Base-by-base conservation (phyloP, 2,888 invertebrate species). In the Conchocele bisecta region DNA sequence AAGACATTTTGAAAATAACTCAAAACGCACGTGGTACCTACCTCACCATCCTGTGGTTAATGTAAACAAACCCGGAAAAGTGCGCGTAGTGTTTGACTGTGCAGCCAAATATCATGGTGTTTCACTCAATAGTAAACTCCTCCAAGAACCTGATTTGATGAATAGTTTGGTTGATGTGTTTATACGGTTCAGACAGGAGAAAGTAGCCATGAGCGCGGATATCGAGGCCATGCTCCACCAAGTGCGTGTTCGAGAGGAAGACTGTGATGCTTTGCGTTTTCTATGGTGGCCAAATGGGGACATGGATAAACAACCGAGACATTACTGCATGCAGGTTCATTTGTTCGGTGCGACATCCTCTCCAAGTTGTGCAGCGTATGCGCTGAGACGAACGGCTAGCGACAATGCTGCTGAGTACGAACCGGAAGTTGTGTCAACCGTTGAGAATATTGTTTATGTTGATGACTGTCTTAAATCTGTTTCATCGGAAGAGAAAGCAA, bases 211-310 rank as follows among this genome's bases (percentile, higher is more conserved):
- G 0, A 37, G 51, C 7, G 70, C 65, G 0, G 79, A 79, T 31
- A 68, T 79, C 17, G 73, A 76, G 37, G 73, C 67, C 7, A 79
- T 79, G 73, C 76, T 75, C 44, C 67, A 77, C 48, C 75, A 75
- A 50, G 79, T 79, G 11, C 33, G 50, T 0, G 67, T 73, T 1
- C 24, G n/a, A 3, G 67, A 74, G 1, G 33, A 33, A 20, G 71
- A 71, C 59, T 31, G 70, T 31, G 48, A 68, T 20, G 37, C 61
- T 3, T 51, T 73, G 5, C 69, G 73, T 7, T 74, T 74, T 64
- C 57, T 72, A 37, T 76, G 76, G 69, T 76, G 75, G 66, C 57
- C 60, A 29, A 42, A 42, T 51, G 72, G 74, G 22, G 67, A 74
- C 56, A 22, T 53, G 24, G 20, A 9, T 22, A 11, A 58, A 15